Base-by-base conservation (phyloP, 92 coral and sea anemone species). In the Umimayanthus chanpuru region DNA sequence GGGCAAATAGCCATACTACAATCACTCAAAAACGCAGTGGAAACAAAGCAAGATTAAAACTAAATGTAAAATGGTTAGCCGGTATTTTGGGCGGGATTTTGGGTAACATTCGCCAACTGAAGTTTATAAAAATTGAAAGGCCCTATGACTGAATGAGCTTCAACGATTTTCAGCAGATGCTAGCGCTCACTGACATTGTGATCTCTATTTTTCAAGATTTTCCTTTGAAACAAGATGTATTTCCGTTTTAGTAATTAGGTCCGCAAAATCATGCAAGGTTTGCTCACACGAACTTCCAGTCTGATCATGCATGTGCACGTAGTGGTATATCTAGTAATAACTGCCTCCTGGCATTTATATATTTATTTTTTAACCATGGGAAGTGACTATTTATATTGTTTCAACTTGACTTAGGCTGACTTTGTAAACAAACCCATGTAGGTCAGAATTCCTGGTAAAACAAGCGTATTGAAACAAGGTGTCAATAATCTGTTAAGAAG, bases 371-470 rank as follows among this genome's bases (percentile, higher is more conserved):
- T 71, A 10, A 23, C 25, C 44, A 73, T n/a, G 47, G 78, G 53
- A 9, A 1, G 44, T 6, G 18, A 18, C 29, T 32, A 2, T 73
- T 73, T n/a, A n/a, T n/a, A n/a, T n/a, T n/a, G 77, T 32, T 32
- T 73, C 77, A 12, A 21, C 14, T 73, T 73, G 38, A 12, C 11
- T 75, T 36, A 75, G 6, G 68, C 39, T 75, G 9, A 18, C 20
- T 75, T 32, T 75, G 44, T 40, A 75, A 75, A 75, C n/a, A 75
- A 75, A 75, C 12, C 53, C 49, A 75, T 75, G 50, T 39, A 39
- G 77, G 77, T 73, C 44, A 39, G 32, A 36, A 30, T 73, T 73
- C 77, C n/a, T 73, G 77, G 39, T 9, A 28, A 73, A 73, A 53
- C 58, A 14, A 53, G 58, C 16, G 58, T 53, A 18, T 53, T 53